A percentile compares a stretch with the other conserved stretches of the same genome.
phyloP scores from a whole-genome alignment of 2,113 vertebrate genomes.

The Eurypyga helias region DNA sequence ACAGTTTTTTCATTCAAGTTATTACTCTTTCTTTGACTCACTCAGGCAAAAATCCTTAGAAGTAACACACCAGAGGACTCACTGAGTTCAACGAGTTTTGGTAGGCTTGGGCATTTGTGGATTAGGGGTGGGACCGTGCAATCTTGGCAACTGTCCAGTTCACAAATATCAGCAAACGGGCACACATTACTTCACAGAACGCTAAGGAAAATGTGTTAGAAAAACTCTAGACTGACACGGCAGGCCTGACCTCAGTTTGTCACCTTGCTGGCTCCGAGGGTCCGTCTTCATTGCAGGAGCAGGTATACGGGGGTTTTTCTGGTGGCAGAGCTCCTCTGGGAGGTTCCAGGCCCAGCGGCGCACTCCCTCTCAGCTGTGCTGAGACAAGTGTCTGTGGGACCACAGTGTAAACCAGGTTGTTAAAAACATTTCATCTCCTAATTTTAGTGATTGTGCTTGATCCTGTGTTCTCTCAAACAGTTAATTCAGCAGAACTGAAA shows the following conservation, averaged over 20 bases:
- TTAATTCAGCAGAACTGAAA: background rate
- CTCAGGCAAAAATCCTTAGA: background rate
- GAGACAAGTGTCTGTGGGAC: background rate
- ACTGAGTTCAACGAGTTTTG: background rate
- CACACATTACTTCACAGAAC: background rate
- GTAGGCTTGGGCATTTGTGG: background rate
- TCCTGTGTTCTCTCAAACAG: background rate
- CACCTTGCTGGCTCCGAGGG: background rate
- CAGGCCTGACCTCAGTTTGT: background rate
- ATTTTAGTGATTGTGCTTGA: background rate
- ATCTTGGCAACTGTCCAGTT: background rate
- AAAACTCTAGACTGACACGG: background rate
- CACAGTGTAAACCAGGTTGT: background rate
- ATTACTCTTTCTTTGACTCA: constrained; percentile 16
- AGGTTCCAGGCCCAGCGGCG: background rate
- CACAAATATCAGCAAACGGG: background rate
- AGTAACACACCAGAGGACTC: background rate
- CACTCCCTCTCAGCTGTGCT: background rate
- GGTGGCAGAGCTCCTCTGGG: background rate
- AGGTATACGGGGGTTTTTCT: background rate
- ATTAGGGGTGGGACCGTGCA: background rate
- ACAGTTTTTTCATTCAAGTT: constrained; percentile 41
- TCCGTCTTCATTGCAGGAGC: background rate
- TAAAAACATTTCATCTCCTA: background rate
- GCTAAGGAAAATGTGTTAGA: background rate